Percentiles rank a stretch among this genome's conserved stretches.
Evolutionary conservation across 2,797 vertebrate species (phyloP).

Genomic region (Allobates femoralis): DNA sequence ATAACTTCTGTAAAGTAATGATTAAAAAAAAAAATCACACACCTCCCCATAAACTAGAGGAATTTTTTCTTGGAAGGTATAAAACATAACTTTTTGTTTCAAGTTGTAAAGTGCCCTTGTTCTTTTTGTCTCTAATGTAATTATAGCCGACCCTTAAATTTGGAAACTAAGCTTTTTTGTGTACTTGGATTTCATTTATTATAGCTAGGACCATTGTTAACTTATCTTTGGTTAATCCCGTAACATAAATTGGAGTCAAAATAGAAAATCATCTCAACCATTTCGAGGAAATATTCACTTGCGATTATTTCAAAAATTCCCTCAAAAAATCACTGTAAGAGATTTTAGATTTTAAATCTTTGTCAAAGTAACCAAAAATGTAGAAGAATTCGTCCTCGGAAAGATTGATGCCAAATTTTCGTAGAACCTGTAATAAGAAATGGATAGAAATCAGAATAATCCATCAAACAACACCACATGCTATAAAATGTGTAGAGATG

Average conservation of each 20-base stretch:
- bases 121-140: constrained; percentile 29
- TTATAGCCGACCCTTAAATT: constrained; percentile 8
- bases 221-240: neutral
- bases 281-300: neutral
- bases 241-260: constrained; percentile 16
- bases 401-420: constrained; percentile 70
- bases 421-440: constrained; percentile 72
- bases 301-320: constrained; percentile 73
- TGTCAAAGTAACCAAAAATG: constrained; percentile 78
- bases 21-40: constrained; percentile 21
- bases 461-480: neutral
- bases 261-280: constrained; percentile 3
- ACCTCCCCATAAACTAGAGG: neutral
- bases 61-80: neutral
- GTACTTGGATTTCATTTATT: constrained; percentile 19
- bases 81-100: neutral
- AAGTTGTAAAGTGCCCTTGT: constrained; percentile 5
- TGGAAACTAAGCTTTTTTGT: neutral
- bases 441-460: neutral
- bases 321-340: constrained; percentile 80
- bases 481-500: too few species aligned
- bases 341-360: constrained; percentile 74
- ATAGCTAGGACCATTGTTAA: constrained; percentile 26
- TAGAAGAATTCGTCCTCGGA: constrained; percentile 79
- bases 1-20: neutral